These are phyloP conservation scores for Oostethus manadensis DNA, from an alignment of 2,113 vertebrate species.

Conservation along the genomic window DNA sequence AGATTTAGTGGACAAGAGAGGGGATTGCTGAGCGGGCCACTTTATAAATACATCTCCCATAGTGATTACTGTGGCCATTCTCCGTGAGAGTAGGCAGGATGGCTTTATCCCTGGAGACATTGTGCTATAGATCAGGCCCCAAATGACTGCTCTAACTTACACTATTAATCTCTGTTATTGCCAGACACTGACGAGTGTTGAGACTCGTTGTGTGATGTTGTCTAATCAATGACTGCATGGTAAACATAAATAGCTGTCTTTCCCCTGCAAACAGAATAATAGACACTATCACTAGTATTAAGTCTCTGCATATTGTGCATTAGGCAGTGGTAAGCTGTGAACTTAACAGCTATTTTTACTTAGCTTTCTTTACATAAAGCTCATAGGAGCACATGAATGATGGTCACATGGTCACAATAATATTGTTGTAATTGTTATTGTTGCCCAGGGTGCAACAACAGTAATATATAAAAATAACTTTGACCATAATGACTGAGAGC, in stretches of 20 bases:
- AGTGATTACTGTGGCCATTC: slow-evolving; percentile 63
- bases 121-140: slow-evolving; percentile 65
- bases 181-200: slow-evolving; percentile 42
- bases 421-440: too few species aligned
- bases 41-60: slow-evolving; percentile 73
- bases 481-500: too few species aligned
- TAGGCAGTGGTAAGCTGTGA: not conserved
- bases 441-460: too few species aligned
- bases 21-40: slow-evolving; percentile 66
- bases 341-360: too few species aligned
- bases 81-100: slow-evolving; percentile 46
- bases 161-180: slow-evolving; percentile 71
- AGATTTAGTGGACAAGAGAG: slow-evolving; percentile 70
- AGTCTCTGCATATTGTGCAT: slow-evolving; percentile 1
- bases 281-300: slow-evolving; percentile 16
- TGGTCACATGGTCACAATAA: too few species aligned
- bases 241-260: slow-evolving; percentile 42
- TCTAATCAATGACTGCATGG: slow-evolving; percentile 63
- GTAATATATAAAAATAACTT: too few species aligned
- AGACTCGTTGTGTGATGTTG: slow-evolving; percentile 43
- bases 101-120: slow-evolving; percentile 67
- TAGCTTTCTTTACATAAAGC: too few species aligned
- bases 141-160: slow-evolving; percentile 56
- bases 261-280: slow-evolving; percentile 8
- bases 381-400: too few species aligned